Conservation (phyloP, 1,140 invertebrate species). For the Drosophila lini region DNA sequence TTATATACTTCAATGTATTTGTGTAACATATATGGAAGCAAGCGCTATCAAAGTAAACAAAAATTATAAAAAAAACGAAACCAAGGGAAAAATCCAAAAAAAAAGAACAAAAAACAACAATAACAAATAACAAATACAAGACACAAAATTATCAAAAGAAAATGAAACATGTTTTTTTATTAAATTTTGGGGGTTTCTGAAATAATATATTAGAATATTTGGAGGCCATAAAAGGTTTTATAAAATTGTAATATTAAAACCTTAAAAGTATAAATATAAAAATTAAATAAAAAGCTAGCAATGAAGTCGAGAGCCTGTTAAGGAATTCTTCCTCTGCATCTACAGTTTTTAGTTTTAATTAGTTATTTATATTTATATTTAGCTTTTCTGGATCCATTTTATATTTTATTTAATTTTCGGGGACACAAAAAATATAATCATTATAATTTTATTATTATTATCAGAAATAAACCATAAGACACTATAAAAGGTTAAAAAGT, state of each 20-base stretch:
- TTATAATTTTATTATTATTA: too few relatives aligned
- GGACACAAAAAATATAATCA: too few relatives aligned
- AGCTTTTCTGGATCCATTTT: too few relatives aligned
- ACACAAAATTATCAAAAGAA: slow-evolving; percentile 61
- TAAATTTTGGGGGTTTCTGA: not conserved
- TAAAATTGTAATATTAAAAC: too few relatives aligned
- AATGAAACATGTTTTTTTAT: slow-evolving; percentile 4
- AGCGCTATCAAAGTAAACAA: slow-evolving; percentile 52
- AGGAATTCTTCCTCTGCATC: not conserved
- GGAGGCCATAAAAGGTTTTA: too few relatives aligned
- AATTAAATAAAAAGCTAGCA: too few relatives aligned
- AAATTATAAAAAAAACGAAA: slow-evolving; percentile 41
- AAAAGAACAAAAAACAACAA: slow-evolving; percentile 31
- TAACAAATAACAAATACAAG: slow-evolving; percentile 54
- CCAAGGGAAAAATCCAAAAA: slow-evolving; percentile 23
- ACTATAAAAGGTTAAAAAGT: too few relatives aligned
- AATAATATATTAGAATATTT: not conserved
- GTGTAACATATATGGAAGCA: slow-evolving; percentile 75
- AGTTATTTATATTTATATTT: too few relatives aligned
- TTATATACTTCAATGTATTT: slow-evolving; percentile 49
- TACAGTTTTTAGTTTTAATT: too few relatives aligned
- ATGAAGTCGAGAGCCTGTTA: not conserved
- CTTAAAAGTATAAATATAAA: too few relatives aligned
- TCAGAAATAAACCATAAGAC: too few relatives aligned
- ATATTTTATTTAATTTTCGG: too few relatives aligned